phyloP scores from a whole-genome alignment of 37 sponge, comb jelly and placozoan genomes.

The Aplysina aerophoba region DNA sequence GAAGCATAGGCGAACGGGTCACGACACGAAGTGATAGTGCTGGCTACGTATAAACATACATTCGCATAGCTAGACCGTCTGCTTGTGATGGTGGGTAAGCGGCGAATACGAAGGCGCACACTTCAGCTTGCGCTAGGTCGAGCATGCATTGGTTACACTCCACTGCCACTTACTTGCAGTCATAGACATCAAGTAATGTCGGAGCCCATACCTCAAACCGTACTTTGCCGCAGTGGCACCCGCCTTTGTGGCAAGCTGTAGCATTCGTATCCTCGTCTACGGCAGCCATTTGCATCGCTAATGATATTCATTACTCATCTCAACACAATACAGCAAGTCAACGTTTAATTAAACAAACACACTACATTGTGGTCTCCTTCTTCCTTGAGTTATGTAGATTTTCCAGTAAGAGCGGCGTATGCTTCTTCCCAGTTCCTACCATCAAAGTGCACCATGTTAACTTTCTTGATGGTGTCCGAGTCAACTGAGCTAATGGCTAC shows the following conservation, averaged over 20 bases:
- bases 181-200: slow-evolving; percentile 54
- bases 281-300: too few species aligned
- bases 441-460: slow-evolving; percentile 66
- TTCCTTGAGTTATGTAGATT: too few species aligned
- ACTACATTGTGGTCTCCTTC: too few species aligned
- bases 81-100: too few species aligned
- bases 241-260: slow-evolving; percentile 80
- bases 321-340: too few species aligned
- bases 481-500: slow-evolving; percentile 79
- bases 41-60: too few species aligned
- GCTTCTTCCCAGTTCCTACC: slow-evolving; percentile 86
- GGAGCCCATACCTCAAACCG: slow-evolving; percentile 86
- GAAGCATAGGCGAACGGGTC: neutral
- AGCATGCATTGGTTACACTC: neutral
- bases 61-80: too few species aligned
- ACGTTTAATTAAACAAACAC: too few species aligned
- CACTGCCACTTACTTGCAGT: slow-evolving; percentile 79
- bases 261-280: too few species aligned
- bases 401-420: slow-evolving; percentile 12
- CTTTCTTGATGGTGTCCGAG: slow-evolving; percentile 50
- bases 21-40: too few species aligned
- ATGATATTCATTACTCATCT: too few species aligned
- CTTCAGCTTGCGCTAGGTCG: neutral
- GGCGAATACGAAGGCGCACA: too few species aligned
- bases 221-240: slow-evolving; percentile 94